Evolutionary conservation across 2,113 vertebrate species (phyloP).

Genomic region (Nothoprocta perdicaria): DNA sequence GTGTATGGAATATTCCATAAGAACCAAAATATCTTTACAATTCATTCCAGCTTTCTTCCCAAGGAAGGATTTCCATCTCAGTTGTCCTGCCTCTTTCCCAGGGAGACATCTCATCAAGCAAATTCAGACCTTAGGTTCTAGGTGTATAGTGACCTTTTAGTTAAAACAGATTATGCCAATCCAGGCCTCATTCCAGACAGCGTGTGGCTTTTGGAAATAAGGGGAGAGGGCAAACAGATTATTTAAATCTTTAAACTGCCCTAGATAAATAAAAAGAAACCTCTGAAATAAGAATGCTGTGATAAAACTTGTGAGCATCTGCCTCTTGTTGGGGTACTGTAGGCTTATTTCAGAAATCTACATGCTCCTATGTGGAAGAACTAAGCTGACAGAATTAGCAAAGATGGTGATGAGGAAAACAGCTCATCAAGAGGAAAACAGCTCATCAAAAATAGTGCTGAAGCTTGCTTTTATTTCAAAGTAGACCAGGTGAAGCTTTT

Average conservation of each 20-base stretch:
- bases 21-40: background rate
- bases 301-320: background rate
- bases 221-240: background rate
- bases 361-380: background rate
- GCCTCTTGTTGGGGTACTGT: background rate
- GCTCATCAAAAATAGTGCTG: background rate
- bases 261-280: background rate
- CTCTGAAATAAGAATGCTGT: background rate
- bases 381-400: background rate
- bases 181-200: background rate
- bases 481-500: background rate
- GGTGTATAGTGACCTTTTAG: rapidly evolving
- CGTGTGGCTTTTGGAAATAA: rapidly evolving
- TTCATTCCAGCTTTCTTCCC: background rate
- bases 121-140: background rate
- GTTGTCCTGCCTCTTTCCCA: background rate
- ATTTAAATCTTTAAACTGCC: background rate
- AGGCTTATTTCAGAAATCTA: rapidly evolving
- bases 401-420: background rate
- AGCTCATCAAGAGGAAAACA: background rate
- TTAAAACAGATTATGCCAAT: background rate
- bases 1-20: background rate
- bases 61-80: background rate
- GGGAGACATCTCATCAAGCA: background rate
- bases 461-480: background rate